Conservation (phyloP, 2,113 vertebrate species). For the Natator depressus region DNA sequence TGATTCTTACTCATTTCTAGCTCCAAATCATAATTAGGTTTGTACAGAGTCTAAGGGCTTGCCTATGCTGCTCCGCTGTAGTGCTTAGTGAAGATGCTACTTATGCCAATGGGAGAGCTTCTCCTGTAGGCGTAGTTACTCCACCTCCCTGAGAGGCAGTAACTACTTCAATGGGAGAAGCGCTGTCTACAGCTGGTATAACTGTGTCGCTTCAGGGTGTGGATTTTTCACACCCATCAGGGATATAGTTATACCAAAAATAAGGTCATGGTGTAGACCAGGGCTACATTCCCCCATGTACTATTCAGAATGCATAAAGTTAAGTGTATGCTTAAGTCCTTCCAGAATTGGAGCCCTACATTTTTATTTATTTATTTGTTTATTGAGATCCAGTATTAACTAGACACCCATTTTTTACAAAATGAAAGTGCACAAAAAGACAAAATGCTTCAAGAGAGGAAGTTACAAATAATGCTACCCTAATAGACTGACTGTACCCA, state of each 20-base stretch:
- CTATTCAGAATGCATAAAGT: accelerated
- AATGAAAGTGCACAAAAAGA: neutral
- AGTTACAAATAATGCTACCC: neutral
- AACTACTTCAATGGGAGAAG: neutral
- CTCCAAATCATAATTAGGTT: accelerated
- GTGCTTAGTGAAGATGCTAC: neutral
- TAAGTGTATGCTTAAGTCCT: neutral
- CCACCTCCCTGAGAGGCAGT: neutral
- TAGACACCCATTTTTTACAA: neutral
- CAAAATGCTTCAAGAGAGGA: neutral
- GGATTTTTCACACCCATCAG: neutral
- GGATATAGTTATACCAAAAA: neutral
- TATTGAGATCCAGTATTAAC: neutral
- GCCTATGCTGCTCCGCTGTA: too few relatives aligned
- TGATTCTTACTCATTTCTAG: neutral
- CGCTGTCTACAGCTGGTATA: neutral
- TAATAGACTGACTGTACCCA: neutral
- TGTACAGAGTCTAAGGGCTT: accelerated
- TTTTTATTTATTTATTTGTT: too few relatives aligned
- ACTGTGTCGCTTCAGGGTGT: neutral
- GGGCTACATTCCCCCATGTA: accelerated
- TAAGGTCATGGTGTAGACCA: neutral
- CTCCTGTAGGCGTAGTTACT: neutral
- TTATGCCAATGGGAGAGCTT: neutral
- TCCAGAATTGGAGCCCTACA: neutral